Evolutionary conservation across 1,140 invertebrate genomes (phyloP), one percentile per base, ranked within the genome.

Genomic region (Bradysia coprophila): DNA sequence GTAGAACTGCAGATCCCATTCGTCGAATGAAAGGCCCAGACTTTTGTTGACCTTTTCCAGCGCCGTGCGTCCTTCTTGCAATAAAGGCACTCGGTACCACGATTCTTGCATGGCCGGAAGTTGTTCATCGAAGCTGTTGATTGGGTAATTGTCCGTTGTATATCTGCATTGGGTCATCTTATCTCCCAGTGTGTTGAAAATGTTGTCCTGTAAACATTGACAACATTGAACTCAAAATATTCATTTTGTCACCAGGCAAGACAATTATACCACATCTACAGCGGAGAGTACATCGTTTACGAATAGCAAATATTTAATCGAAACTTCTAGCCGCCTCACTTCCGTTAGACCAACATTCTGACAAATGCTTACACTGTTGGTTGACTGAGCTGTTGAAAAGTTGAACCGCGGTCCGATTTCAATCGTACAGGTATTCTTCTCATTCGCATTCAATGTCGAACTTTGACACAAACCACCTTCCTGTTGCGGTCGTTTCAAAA

Each of bases 281-380:
- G 73, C 61, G 42, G 52, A 50, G 34, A 61, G 51, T 5, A 59
- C 44, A 38, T 52, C 52, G 42, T 48, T 52, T 45, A 68, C 72
- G 16, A 60, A 66, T 33, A 94, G 67, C 2, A 79, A 58, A 59
- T 93, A 95, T 44, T 87, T 71, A 2, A 68, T 76, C 0, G 86
- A 84, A 16, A 71, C 63, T 69, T 97, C 92, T 40, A 97, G 64
- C 40, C 91, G 71, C 2, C 61, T 68, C 2, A 95, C 66, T 58
- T 76, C 69, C 20, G 62, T 58, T 5, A 94, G 58, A 6, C 82
- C 77, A 39, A 92, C 70, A 45, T 86, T 81, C 47, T 79, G 71
- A 59, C 86, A 93, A 48, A 97, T 94, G 21, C 90, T 89, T 3
- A 95, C 84, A 39, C 88, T 86, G 65, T 97, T 96, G 46, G 86